Percentiles rank a stretch among this genome's conserved stretches.
Evolutionary conservation across 2,888 invertebrate species (phyloP).

Genomic region (Kryphioiulus occultus): DNA sequence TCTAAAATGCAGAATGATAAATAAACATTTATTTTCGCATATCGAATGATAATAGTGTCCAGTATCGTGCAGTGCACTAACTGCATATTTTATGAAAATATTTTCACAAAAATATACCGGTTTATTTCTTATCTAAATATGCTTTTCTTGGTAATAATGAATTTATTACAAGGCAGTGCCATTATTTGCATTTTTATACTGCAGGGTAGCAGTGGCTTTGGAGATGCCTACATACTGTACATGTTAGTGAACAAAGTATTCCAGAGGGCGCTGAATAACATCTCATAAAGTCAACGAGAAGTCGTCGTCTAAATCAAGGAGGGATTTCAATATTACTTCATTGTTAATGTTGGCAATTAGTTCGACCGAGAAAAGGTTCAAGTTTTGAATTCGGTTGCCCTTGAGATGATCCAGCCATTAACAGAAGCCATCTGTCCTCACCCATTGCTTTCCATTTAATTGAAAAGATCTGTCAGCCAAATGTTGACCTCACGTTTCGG

Average conservation of each 20-base stretch:
- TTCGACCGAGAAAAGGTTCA: background rate
- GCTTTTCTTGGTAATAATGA: too few relatives aligned
- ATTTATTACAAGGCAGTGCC: too few relatives aligned
- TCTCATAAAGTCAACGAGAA: background rate
- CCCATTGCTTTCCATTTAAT: conserved; percentile 32
- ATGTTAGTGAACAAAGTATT: background rate
- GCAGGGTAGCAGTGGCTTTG: too few relatives aligned
- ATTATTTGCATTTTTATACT: too few relatives aligned
- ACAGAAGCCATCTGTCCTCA: conserved; percentile 32
- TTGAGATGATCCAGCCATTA: conserved; percentile 2
- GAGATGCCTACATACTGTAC: too few relatives aligned
- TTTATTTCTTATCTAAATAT: too few relatives aligned
- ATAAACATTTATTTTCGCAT: too few relatives aligned
- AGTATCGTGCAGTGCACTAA: too few relatives aligned
- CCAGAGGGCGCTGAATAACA: background rate
- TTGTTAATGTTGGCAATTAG: background rate
- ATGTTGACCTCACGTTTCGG: conserved; percentile 26
- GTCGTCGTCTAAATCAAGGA: background rate
- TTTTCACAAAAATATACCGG: too few relatives aligned
- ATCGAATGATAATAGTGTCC: too few relatives aligned
- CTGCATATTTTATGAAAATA: too few relatives aligned
- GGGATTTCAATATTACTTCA: background rate
- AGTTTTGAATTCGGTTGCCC: background rate
- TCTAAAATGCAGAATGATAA: too few relatives aligned
- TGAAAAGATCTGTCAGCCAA: conserved; percentile 32